Evolutionary conservation across 2,888 invertebrate genomes (phyloP), one percentile per base, ranked within the genome.

Genomic region (Serripes groenlandicus): DNA sequence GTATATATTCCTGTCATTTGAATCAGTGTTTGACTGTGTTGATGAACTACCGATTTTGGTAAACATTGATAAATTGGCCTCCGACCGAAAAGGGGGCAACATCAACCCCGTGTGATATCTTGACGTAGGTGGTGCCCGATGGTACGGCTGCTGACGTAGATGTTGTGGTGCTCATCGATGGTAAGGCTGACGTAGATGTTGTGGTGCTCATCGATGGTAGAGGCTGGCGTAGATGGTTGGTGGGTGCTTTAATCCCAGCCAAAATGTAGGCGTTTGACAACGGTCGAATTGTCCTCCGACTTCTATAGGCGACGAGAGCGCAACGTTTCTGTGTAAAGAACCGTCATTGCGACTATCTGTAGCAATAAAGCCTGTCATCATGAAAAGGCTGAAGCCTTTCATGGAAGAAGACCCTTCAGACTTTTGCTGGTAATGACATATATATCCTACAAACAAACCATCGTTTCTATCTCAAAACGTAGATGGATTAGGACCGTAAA

Each of bases 321-420:
- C 89, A 87, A 34, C 69, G 62, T 34, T 52, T n/a, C n/a, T n/a
- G n/a, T 75, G 28, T 90, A 90, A 15, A 88, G 56, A 0, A 87
- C 26, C 9, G 62, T 42, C 62, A 89, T 78, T 1, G 75, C 52
- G 5, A 84, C 21, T 18, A 86, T 35, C n/a, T 72, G 64, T 0
- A 54, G 9, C 0, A 83, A 7, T 30, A 87, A 90, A 11, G 23
- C 26, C 18, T 26, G 71, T 26, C 60, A 86, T 58, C 15, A 86
- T 56, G n/a, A 83, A 30, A 0, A 52, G 35, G 30, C 77, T 75
- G 71, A 82, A 90, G 4, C 42, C 34, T 21, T 37, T 66, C 54
- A 77, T 35, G 0, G 62, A 34, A 3, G 26, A 0, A 0, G 89
- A 83, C 0, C 52, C 68, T 9, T 79, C 60, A 62, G 87, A 89